These are phyloP conservation scores for Pristionchus maxplancki DNA, from an alignment of 2,888 invertebrate genomes.

Conservation along the genomic window DNA sequence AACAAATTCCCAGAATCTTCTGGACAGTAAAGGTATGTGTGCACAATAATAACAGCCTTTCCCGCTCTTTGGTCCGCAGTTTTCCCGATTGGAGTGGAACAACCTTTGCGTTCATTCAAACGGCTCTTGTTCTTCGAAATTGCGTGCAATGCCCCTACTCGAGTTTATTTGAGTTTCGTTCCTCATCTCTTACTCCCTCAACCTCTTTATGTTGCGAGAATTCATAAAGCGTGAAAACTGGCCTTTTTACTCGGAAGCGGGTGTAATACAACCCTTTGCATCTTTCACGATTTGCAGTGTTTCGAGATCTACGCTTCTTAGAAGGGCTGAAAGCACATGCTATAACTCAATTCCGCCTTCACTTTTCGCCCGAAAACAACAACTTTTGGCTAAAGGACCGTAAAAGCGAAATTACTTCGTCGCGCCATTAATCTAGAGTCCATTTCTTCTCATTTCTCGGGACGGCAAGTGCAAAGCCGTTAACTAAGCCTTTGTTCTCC, in stretches of 20 bases:
- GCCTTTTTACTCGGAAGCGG: not conserved
- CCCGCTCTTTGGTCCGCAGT: not conserved
- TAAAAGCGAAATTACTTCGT: not conserved
- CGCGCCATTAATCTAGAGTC: not conserved
- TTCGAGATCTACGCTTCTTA: not conserved
- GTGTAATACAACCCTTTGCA: not conserved
- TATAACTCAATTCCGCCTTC: not conserved
- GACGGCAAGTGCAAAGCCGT: not conserved
- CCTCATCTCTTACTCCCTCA: not conserved
- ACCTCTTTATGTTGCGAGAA: not conserved
- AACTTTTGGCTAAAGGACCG: not conserved
- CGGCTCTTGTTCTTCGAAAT: not conserved
- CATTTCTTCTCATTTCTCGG: slow-evolving; percentile 1
- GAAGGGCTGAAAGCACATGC: not conserved
- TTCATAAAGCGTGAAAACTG: not conserved
- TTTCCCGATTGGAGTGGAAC: not conserved
- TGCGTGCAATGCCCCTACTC: not conserved
- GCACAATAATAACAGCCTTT: not conserved
- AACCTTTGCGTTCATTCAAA: not conserved
- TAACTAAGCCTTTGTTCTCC: not conserved
- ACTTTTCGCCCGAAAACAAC: not conserved
- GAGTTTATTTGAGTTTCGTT: not conserved
- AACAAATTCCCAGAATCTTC: not conserved
- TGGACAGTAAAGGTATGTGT: not conserved
- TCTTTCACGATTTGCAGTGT: not conserved